phyloP scores from a whole-genome alignment of 2,113 vertebrate genomes.

The Amphiprion percula region DNA sequence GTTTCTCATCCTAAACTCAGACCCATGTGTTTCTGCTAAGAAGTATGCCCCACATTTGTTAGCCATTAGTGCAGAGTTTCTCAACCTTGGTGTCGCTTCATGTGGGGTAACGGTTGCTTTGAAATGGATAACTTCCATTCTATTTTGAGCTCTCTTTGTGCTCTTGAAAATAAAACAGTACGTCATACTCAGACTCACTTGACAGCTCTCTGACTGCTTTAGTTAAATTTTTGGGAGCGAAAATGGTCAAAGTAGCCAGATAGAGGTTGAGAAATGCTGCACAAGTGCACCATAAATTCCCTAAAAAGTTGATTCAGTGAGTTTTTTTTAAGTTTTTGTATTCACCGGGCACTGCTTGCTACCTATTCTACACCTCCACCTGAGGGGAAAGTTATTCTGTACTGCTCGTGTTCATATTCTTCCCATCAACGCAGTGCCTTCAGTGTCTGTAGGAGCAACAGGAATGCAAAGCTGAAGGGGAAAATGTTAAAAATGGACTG shows the following conservation, averaged over 20 bases:
- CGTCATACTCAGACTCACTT: neutral
- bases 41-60: too few species aligned
- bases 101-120: neutral
- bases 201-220: neutral
- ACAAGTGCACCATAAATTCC: neutral
- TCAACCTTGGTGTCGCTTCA: neutral
- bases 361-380: neutral
- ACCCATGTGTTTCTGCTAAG: neutral
- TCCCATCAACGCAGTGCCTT: constrained; percentile 75
- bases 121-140: neutral
- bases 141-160: neutral
- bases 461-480: constrained; percentile 28
- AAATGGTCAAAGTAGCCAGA: neutral
- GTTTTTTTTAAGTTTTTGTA: neutral
- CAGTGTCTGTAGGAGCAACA: constrained; percentile 44
- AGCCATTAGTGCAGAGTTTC: too few species aligned
- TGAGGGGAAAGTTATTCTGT: constrained; percentile 1
- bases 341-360: constrained; percentile 13
- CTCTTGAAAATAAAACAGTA: too few species aligned
- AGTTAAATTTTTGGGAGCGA: constrained; percentile 1
- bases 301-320: neutral
- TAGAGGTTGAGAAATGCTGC: constrained; percentile 23
- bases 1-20: neutral
- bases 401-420: constrained; percentile 25
- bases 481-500: constrained; percentile 17